A percentile compares a stretch with the other conserved stretches of the same genome.
Conservation (phyloP, 2,113 vertebrate species). For the Otocyon megalotis region DNA sequence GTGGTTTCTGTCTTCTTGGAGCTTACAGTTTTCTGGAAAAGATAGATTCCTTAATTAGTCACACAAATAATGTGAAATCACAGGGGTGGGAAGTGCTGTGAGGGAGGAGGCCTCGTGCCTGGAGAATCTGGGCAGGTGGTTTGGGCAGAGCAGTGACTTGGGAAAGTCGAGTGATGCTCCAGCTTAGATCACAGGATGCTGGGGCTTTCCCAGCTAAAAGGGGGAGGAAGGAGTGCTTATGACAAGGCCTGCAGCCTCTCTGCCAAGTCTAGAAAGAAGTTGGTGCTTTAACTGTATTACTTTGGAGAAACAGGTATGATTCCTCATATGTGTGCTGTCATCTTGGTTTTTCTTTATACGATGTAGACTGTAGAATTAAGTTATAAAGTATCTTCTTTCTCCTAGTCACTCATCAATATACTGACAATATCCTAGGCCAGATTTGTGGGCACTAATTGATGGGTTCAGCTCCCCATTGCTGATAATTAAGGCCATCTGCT, state of each 20-base stretch:
- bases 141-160: not conserved
- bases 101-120: not conserved
- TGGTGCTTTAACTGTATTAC: not conserved
- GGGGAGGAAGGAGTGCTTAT: too few species aligned
- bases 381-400: slow-evolving; percentile 32
- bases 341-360: not conserved
- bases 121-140: not conserved
- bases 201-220: not conserved
- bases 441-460: slow-evolving; percentile 18
- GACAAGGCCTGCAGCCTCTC: not conserved
- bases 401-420: not conserved
- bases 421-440: not conserved
- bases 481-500: slow-evolving; percentile 65
- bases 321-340: not conserved
- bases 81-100: not conserved
- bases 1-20: not conserved
- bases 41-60: not conserved
- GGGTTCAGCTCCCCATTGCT: slow-evolving; percentile 39
- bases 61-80: not conserved
- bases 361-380: not conserved
- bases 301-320: not conserved
- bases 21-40: not conserved
- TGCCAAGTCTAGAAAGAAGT: too few species aligned
- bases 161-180: not conserved
- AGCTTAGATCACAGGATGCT: not conserved